A percentile compares a stretch with the other conserved stretches of the same genome.
phyloP scores from a whole-genome alignment of 53 echinoderm and acorn worm species.

The Hippasteria phrygiana region DNA sequence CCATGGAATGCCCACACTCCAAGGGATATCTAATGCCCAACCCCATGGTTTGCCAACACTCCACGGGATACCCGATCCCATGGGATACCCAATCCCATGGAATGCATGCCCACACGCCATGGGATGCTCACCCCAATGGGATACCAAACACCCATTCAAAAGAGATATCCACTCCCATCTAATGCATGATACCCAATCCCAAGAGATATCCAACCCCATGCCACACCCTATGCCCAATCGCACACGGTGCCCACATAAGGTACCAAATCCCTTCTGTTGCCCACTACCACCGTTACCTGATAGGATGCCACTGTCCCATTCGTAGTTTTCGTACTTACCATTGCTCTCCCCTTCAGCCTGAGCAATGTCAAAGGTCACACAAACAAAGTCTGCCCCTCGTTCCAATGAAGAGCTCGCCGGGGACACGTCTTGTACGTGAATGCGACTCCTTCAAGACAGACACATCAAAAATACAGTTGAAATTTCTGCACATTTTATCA shows the following conservation, averaged over 20 bases:
- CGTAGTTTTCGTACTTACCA: too few species aligned
- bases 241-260: not conserved
- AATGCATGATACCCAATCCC: too few species aligned
- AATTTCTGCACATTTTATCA: too few species aligned
- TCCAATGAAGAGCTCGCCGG: not conserved
- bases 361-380: slow-evolving; percentile 64
- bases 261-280: not conserved
- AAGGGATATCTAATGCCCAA: too few species aligned
- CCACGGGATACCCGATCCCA: too few species aligned
- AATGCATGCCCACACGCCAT: too few species aligned
- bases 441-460: slow-evolving; percentile 27
- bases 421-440: slow-evolving; percentile 11
- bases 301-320: too few species aligned
- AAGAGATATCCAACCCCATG: not conserved
- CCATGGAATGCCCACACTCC: not conserved
- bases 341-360: slow-evolving; percentile 3
- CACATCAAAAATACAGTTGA: not conserved
- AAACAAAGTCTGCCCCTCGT: not conserved
- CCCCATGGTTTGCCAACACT: too few species aligned
- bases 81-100: too few species aligned
- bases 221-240: not conserved
- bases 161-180: too few species aligned
- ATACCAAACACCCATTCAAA: too few species aligned
- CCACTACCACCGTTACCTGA: not conserved
- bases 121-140: too few species aligned